Evolutionary conservation across 1,140 invertebrate genomes (phyloP).

Genomic region (Phenacoccus solenopsis): DNA sequence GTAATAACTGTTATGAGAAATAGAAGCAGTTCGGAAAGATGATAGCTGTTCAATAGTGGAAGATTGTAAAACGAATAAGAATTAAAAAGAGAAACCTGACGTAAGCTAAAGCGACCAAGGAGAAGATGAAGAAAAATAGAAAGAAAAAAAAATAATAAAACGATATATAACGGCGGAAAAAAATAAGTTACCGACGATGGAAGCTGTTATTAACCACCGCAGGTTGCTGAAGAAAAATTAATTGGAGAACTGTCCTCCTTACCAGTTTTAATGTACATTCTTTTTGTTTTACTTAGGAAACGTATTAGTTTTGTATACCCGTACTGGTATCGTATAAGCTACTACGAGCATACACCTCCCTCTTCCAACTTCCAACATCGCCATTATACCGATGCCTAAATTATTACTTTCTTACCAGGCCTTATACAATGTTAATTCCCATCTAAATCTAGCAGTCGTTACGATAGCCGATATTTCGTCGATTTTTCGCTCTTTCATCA

Average conservation of each 20-base stretch:
- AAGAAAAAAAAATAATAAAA: neutral
- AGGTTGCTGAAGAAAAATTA: constrained; percentile 2
- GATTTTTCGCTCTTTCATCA: too few relatives aligned
- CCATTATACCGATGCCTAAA: too few relatives aligned
- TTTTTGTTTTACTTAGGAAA: too few relatives aligned
- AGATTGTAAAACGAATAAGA: constrained; percentile 2
- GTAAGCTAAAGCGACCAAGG: neutral
- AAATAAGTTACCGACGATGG: neutral
- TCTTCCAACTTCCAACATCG: too few relatives aligned
- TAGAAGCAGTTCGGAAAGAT: neutral
- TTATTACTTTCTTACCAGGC: too few relatives aligned
- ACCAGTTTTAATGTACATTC: neutral
- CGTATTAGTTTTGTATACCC: too few relatives aligned
- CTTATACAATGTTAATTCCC: too few relatives aligned
- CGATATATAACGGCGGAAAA: neutral
- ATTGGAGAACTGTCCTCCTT: neutral
- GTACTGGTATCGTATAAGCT: too few relatives aligned
- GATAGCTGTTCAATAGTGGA: neutral
- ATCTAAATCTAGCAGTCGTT: too few relatives aligned
- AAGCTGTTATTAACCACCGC: constrained; percentile 1
- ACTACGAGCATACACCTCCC: too few relatives aligned
- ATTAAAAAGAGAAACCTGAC: neutral
- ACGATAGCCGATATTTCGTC: too few relatives aligned
- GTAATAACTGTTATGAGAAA: constrained; percentile 3
- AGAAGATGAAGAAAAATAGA: neutral